Evolutionary conservation across 2,113 vertebrate species (phyloP), one percentile per base, ranked within the genome.

Genomic region (Merops nubicus): DNA sequence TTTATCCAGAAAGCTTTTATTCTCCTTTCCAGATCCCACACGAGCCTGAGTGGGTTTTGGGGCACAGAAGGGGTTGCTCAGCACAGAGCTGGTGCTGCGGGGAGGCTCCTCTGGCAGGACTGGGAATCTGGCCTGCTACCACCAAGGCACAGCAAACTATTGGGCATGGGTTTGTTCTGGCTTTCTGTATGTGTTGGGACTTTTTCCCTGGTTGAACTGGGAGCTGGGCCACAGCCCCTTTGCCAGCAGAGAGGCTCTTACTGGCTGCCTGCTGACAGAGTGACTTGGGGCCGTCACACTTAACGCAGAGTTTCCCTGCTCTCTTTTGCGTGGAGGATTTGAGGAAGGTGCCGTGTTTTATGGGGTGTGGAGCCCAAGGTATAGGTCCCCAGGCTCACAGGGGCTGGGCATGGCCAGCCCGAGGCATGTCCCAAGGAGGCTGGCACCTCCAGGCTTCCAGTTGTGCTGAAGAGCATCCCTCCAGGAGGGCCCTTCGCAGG

Each of bases 1-100:
- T 97, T 88, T 88, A 74, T 85, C 75, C 62, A 85, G 51, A 84
- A 91, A 54, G 21, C 88, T 63, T 91, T 93, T 93, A 40, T 91
- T 92, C 76, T 91, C 42, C 73, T 92, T 92, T 40, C 51, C 47
- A 74, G 51, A 80, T 80, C 59, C 63, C 38, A 40, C 51, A 7
- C 48, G 29, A 80, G 67, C 20, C 3, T 80, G 79, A 70, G 68
- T 60, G 88, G 60, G 65, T 87, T 93, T 77, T 84, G 43, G 65
- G 59, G 88, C 1, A 0, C 10, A 31, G 68, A 65, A 88, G 16
- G 67, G 63, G 53, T 48, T 93, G 69, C 78, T 76, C 62, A 45
- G 85, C 53, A 20, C 0, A 0, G 75, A 57, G 53, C 16, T 2
- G 15, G 53, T 68, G 65, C 62, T 85, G 63, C 72, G 60, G 80